Evolutionary conservation across 1,140 invertebrate genomes (phyloP), one percentile per base, ranked within the genome.

Genomic region (Lucilia sericata): DNA sequence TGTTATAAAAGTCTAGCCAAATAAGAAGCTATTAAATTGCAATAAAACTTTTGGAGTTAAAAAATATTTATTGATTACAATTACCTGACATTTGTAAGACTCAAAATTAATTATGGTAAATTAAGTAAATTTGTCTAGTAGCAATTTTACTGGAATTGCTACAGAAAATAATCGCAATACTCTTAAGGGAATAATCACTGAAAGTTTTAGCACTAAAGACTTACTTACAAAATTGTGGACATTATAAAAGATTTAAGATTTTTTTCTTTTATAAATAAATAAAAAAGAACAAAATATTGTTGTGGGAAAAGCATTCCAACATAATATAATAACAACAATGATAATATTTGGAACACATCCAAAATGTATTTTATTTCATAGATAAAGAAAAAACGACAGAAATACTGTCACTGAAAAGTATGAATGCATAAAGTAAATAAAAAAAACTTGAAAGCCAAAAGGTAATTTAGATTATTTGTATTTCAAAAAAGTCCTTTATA

Each of bases 351-450:
- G 55, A 60, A n/a, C 14, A 60, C 55, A 17, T 17, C 55, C 55
- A 60, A 60, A 60, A 60, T n/a, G 14, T 5, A 60, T 60, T 60
- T 60, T 60, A 60, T 60, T 60, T 60, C 0, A 17, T 14, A 60
- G 55, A 60, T 14, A 60, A 60, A n/a, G 14, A 7, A 12, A 60
- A 60, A n/a, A n/a, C 55, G 14, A 7, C 14, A 60, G n/a, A 7
- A 60, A 60, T n/a, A 60, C 55, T 60, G 55, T 60, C 55, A 60
- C 55, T n/a, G 13, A 60, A 60, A 60, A 60, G 55, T 60, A n/a
- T 60, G n/a, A 60, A 60, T n/a, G 5, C 14, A 60, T 7, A 0
- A 60, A 60, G n/a, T n/a, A n/a, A n/a, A n/a, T n/a, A 17, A 7
- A 60, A 55, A 12, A 55, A 55, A 60, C 55, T 8, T 60, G 55